phyloP scores from a whole-genome alignment of 2,797 vertebrate species.

The Cyprinodon diabolis region DNA sequence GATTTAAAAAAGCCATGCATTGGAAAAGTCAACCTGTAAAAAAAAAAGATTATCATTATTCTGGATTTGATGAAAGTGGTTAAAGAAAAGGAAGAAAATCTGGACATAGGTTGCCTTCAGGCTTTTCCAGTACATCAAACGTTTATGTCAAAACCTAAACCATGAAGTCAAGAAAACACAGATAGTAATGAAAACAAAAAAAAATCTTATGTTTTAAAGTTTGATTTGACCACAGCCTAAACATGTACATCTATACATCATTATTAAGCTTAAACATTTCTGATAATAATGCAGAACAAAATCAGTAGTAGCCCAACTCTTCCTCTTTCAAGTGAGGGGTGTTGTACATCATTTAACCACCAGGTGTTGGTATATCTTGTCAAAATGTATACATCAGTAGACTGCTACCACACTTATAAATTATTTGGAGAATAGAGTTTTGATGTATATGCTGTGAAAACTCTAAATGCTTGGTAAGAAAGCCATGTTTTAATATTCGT shows the following conservation, averaged over 20 bases:
- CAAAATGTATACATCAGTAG: neutral
- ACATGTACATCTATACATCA: neutral
- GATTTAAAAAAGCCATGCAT: neutral
- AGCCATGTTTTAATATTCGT: neutral
- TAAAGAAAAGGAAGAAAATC: neutral
- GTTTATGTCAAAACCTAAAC: neutral
- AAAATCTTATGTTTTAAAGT: neutral
- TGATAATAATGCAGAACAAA: neutral
- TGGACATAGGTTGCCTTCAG: neutral
- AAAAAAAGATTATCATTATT: neutral
- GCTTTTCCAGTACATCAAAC: neutral
- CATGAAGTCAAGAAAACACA: neutral
- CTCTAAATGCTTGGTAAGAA: neutral
- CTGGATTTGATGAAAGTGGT: neutral
- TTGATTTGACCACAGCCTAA: neutral
- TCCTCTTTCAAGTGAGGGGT: no score
- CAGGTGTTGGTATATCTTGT: neutral
- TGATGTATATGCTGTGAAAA: neutral
- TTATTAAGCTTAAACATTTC: neutral
- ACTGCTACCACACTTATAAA: neutral
- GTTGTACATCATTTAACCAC: neutral
- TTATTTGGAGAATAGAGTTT: neutral
- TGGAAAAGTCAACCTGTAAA: neutral
- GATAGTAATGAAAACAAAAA: neutral
- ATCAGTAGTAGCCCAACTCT: neutral